Percentiles rank a stretch among this genome's conserved stretches.
Conservation (phyloP, 1,140 invertebrate genomes). For the Daktulosphaira vitifoliae region DNA sequence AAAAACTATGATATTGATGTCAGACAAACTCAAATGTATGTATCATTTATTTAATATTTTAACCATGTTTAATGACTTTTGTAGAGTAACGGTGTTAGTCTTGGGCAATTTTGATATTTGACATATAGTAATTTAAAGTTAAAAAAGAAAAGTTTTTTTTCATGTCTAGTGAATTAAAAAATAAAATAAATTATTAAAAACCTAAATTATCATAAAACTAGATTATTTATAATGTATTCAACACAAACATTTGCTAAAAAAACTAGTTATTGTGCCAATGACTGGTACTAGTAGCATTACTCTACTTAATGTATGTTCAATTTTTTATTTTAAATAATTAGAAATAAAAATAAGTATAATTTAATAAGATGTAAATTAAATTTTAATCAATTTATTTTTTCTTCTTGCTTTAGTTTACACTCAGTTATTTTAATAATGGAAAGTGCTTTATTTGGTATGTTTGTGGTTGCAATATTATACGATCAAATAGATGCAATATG, state of each 20-base stretch:
- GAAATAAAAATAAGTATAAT: not conserved
- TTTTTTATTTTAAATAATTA: not conserved
- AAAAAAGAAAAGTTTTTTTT: too few species aligned
- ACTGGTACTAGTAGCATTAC: not conserved
- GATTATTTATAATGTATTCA: not conserved
- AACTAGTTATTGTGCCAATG: not conserved
- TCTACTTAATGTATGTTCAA: not conserved
- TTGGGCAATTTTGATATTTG: conserved; percentile 5
- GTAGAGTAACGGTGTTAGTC: too few species aligned
- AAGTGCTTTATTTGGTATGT: conserved; percentile 76
- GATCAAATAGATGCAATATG: conserved; percentile 82
- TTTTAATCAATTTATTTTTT: conserved; percentile 19
- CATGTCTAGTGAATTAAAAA: too few species aligned
- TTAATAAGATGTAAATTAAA: too few species aligned
- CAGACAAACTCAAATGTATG: conserved; percentile 70
- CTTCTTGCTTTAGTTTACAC: conserved; percentile 64
- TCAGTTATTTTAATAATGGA: conserved; percentile 76
- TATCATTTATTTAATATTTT: conserved; percentile 37
- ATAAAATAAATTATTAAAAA: too few species aligned
- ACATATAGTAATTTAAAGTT: conserved; percentile 1
- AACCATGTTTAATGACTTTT: too few species aligned
- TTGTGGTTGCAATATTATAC: conserved; percentile 79
- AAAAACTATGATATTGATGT: conserved; percentile 53
- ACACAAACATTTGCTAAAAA: not conserved
- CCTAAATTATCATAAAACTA: too few species aligned